Evolutionary conservation across 1,140 invertebrate species (phyloP), one percentile per base, ranked within the genome.

Genomic region (Pomacea maculata): DNA sequence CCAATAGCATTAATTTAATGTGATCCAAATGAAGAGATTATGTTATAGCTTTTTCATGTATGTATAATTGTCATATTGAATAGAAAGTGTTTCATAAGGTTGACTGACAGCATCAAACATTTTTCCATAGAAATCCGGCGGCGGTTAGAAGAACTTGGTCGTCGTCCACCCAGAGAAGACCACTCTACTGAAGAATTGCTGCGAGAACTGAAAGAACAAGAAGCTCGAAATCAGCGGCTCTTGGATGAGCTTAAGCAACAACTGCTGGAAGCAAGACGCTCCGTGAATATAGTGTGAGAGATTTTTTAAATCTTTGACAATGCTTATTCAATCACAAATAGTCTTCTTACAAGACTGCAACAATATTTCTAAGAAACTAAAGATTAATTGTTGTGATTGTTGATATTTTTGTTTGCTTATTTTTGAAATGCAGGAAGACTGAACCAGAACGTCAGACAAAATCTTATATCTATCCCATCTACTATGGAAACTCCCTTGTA

Each of bases 401-500:
- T 1, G 14, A 17, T 75, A 14, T 57, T 9, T 57, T 2, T 75
- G 73, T 55, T 10, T 55, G 54, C 17, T 19, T 75, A 17, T 75
- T 68, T 68, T 67, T 79, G n/a, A 54, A 25, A 11, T 70, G 4
- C 45, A 65, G 70, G 77, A 78, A 52, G 72, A 72, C 75, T 65
- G 81, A 77, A 77, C 80, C 76, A 45, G 83, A 83, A 19, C 77
- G 68, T 9, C 81, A 80, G 52, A 84, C 83, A 67, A 85, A 84
- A 61, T 79, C 84, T 17, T 86, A 86, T 52, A 84, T 87, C 6
- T 87, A 87, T 71, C 88, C 88, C 21, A 82, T 89, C 10, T 88
- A 86, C 76, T 89, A 88, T 82, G 88, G 88, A 11, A 89, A 86
- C 70, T 89, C 88, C 34, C 75, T 89, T 21, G 88, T 89, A 70